Percentiles rank a stretch among this genome's conserved stretches.
Conservation (phyloP, 1,140 invertebrate species). For the Melitaea cinxia region DNA sequence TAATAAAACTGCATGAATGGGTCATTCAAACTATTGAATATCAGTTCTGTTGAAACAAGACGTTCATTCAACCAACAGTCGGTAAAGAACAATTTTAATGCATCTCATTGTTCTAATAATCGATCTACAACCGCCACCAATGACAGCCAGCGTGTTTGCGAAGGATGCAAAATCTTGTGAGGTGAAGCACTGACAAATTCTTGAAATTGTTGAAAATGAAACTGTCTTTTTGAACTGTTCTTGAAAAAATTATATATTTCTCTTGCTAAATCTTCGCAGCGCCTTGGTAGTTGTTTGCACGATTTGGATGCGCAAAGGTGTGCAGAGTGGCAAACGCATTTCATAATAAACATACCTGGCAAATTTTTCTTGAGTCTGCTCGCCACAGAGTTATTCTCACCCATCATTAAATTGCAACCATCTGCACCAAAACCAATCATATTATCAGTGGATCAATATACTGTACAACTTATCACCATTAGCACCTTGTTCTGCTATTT, state of each 20-base stretch:
- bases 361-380: constrained; percentile 8
- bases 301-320: constrained; percentile 31
- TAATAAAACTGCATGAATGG: background rate
- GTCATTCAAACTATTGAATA: background rate
- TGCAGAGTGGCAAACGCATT: constrained; percentile 36
- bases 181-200: constrained; percentile 42
- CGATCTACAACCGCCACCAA: constrained; percentile 41
- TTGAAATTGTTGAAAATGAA: constrained; percentile 48
- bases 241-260: constrained; percentile 32
- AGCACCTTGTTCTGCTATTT: no score
- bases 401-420: background rate
- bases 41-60: background rate
- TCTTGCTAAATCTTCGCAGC: constrained; percentile 27
- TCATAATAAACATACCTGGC: constrained; percentile 19
- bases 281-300: constrained; percentile 6
- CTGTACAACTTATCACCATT: no score
- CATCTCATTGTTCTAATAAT: constrained; percentile 43
- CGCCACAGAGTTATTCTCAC: background rate
- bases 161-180: constrained; percentile 53
- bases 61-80: background rate
- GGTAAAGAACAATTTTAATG: constrained; percentile 27
- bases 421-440: background rate
- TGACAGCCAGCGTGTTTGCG: constrained; percentile 56
- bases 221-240: constrained; percentile 41
- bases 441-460: no score